Base-by-base conservation (phyloP, 2,888 invertebrate genomes). In the Penaeus monodon region DNA sequence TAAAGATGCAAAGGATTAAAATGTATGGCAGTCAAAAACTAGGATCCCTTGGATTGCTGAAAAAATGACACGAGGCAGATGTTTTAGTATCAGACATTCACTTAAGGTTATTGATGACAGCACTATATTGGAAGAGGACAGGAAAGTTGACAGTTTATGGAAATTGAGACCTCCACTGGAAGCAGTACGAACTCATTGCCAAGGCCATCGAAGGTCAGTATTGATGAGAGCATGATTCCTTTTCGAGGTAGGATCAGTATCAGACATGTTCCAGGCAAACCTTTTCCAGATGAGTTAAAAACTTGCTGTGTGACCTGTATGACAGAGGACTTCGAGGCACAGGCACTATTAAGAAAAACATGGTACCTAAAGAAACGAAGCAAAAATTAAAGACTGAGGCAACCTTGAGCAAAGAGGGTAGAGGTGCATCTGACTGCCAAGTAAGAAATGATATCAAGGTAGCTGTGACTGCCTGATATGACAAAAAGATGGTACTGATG, bases 231-330 rank as follows among this genome's bases (percentile, higher is more conserved):
- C 73, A 73, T 14, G 14, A 73, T 73, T 73, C 14, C 73, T 14
- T 73, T 73, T 27, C n/a, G 14, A 73, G 73, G 73, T 73, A 24
- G 29, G 2, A 0, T 73, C n/a, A 73, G 29, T 73, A 33, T 33
- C 33, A 33, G 33, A 33, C 3, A 33, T 73, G 14, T 73, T 6
- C 29, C 0, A 27, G 73, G 73, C 29, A 73, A 73, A 12, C 14
- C 73, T 7, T 27, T n/a, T 27, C 73, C 73, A 29, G 14, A 73
- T 73, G 14, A 17, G 8, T 73, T 73, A 29, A 73, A 73, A 73
- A 73, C 17, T 73, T 73, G 73, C 29, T n/a, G 73, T 73, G 73
- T 73, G 73, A 73, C 12, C 73, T 73, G 73, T 73, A 73, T 73
- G 73, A 73, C n/a, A 73, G 73, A n/a, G n/a, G n/a, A n/a, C n/a